Percentiles rank a stretch among this genome's conserved stretches.
phyloP scores from a whole-genome alignment of 2,113 vertebrate genomes.

The Mohoua ochrocephala region DNA sequence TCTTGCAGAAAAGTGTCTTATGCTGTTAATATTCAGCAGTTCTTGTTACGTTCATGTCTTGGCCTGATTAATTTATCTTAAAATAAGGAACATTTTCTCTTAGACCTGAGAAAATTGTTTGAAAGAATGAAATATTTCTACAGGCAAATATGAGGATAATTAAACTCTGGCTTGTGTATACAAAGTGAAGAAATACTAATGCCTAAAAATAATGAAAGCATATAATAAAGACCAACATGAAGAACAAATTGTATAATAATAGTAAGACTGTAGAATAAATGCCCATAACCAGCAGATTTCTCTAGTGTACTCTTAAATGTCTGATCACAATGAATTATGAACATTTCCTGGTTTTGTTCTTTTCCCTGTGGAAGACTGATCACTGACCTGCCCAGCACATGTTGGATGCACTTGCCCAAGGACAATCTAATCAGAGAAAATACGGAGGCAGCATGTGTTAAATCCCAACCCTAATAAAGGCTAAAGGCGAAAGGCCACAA shows the following conservation, averaged over 20 bases:
- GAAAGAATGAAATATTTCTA: not conserved
- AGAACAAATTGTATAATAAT: not conserved
- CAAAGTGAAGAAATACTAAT: not conserved
- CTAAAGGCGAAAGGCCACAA: slow-evolving; percentile 44
- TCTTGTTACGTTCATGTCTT: not conserved
- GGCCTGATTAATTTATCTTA: not conserved
- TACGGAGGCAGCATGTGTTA: slow-evolving; percentile 23
- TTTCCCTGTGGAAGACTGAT: slow-evolving; percentile 7
- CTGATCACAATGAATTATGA: slow-evolving; percentile 43
- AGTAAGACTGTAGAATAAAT: not conserved
- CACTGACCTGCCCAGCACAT: slow-evolving; percentile 2
- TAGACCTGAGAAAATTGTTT: not conserved
- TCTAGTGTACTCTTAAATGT: slow-evolving; percentile 24
- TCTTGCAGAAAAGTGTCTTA: not conserved
- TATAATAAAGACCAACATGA: not conserved
- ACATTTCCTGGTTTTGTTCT: slow-evolving; percentile 24
- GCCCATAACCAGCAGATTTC: not conserved
- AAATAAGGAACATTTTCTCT: not conserved
- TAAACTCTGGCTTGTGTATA: not conserved
- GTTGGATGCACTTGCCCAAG: slow-evolving; percentile 31
- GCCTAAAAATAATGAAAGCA: not conserved
- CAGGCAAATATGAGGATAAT: not conserved
- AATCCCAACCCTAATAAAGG: slow-evolving; percentile 54
- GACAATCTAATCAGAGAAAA: slow-evolving; percentile 56
- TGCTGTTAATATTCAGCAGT: not conserved